These are phyloP conservation scores for Octonoba sinensis DNA, from an alignment of 2,888 invertebrate species.

Conservation along the genomic window DNA sequence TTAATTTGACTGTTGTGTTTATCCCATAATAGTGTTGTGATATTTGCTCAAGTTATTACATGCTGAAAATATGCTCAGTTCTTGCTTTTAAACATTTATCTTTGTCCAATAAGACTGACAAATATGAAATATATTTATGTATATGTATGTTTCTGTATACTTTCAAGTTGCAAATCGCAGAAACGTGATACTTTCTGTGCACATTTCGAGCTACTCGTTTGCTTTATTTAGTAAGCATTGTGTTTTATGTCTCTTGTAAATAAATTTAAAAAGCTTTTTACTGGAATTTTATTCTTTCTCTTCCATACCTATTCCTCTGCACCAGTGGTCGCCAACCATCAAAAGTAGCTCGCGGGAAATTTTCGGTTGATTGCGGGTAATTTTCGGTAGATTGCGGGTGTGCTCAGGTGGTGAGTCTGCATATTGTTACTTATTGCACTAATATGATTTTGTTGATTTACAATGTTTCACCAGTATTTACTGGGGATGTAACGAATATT, in stretches of 20 bases:
- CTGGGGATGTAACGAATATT: too few relatives aligned
- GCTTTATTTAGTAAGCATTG: conserved; percentile 42
- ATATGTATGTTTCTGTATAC: conserved; percentile 25
- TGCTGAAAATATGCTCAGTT: conserved; percentile 47
- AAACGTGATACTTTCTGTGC: conserved; percentile 31
- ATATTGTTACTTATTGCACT: not conserved
- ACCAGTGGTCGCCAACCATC: too few relatives aligned
- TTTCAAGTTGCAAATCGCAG: conserved; percentile 16
- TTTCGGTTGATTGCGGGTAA: too few relatives aligned
- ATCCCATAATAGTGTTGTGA: too few relatives aligned
- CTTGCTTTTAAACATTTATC: conserved; percentile 7
- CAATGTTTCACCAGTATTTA: too few relatives aligned
- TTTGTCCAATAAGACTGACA: conserved; percentile 25
- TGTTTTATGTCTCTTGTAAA: conserved; percentile 56
- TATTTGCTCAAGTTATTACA: conserved; percentile 42
- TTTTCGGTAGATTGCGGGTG: too few relatives aligned
- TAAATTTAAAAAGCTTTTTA: conserved; percentile 50
- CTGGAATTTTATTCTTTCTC: conserved; percentile 2
- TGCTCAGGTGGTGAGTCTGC: too few relatives aligned
- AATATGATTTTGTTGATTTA: too few relatives aligned
- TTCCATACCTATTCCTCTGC: not conserved
- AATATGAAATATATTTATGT: conserved; percentile 24
- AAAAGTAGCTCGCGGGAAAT: too few relatives aligned
- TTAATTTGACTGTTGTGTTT: too few relatives aligned
- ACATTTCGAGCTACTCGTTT: conserved; percentile 43